phyloP scores from a whole-genome alignment of 1,140 invertebrate genomes.

The Drosophila dunni region DNA sequence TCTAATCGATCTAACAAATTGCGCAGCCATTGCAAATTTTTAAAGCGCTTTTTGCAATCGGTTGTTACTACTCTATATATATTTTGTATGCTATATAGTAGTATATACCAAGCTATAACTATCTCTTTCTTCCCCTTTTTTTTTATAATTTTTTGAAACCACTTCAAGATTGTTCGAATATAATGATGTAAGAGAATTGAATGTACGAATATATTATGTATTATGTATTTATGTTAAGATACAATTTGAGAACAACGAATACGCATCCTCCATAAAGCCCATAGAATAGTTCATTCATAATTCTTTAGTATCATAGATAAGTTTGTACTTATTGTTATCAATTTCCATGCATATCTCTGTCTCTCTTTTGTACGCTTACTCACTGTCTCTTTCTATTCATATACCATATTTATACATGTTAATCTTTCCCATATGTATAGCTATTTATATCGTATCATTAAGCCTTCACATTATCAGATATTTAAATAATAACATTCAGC shows the following conservation, averaged over 20 bases:
- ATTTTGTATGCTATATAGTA: slow-evolving; percentile 1
- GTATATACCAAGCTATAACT: background rate
- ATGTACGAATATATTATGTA: slow-evolving; percentile 25
- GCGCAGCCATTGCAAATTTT: slow-evolving; percentile 34
- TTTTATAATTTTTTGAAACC: slow-evolving; percentile 15
- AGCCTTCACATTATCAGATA: slow-evolving; percentile 7
- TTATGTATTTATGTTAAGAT: slow-evolving; percentile 4
- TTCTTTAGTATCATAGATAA: slow-evolving; percentile 18
- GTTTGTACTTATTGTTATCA: slow-evolving; percentile 39
- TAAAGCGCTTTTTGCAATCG: slow-evolving; percentile 14
- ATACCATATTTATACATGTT: background rate
- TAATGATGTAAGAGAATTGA: slow-evolving; percentile 15
- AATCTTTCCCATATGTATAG: slow-evolving; percentile 23
- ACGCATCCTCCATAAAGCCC: slow-evolving; percentile 5
- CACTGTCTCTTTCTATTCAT: background rate
- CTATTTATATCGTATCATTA: slow-evolving; percentile 35
- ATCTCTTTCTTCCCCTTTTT: slow-evolving; percentile 5
- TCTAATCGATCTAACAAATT: background rate
- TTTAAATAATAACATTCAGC: background rate
- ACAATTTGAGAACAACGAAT: slow-evolving; percentile 33
- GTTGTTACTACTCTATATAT: slow-evolving; percentile 9
- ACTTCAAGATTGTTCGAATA: slow-evolving; percentile 41
- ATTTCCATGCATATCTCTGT: slow-evolving; percentile 1
- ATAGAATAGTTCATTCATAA: slow-evolving; percentile 9
- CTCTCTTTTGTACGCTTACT: slow-evolving; percentile 15